Base-by-base conservation (phyloP, 2,888 invertebrate species). In the Metellina segmentata region DNA sequence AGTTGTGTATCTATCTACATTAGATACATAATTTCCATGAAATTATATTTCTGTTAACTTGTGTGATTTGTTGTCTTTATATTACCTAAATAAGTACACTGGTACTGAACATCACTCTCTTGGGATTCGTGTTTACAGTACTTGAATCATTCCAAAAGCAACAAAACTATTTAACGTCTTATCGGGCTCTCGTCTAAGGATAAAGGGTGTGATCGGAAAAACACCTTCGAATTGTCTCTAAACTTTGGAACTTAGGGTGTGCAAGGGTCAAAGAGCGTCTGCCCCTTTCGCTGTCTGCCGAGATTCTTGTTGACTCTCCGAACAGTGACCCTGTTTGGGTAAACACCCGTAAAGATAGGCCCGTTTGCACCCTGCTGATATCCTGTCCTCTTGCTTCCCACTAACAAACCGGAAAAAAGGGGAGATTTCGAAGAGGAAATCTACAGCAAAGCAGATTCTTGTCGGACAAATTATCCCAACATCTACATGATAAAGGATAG, bases 291-390 rank as follows among this genome's bases (percentile, higher is more conserved):
- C 19, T 72, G 13, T 34, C 1, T 34, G 34, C 71, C 48, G 69
- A 49, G 61, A 75, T 81, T 75, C 51, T 74, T 90, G 86, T 91
- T 91, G 90, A 91, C 90, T 85, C 49, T 71, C 81, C 86, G 81
- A 79, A 61, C 91, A 72, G 77, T 91, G 90, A 91, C 86, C 90
- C 78, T 78, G 52, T 79, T 81, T 87, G 83, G 11, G 86, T 87
- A 91, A 91, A 91, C 87, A 91, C 86, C 75, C 74, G 49, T 9
- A 74, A 49, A 91, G 86, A 91, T 91, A 91, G 72, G 74, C 19
- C n/a, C 20, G 81, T 87, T 77, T 87, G 77, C 82, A 51, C 61
- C 82, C 91, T 53, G 61, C 78, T 88, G 87, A 78, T 85, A 77
- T 72, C 79, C 81, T 19, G 51, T 69, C 69, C 16, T 20, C 13